phyloP scores from a whole-genome alignment of 2,113 vertebrate species.

The Alces alces region DNA sequence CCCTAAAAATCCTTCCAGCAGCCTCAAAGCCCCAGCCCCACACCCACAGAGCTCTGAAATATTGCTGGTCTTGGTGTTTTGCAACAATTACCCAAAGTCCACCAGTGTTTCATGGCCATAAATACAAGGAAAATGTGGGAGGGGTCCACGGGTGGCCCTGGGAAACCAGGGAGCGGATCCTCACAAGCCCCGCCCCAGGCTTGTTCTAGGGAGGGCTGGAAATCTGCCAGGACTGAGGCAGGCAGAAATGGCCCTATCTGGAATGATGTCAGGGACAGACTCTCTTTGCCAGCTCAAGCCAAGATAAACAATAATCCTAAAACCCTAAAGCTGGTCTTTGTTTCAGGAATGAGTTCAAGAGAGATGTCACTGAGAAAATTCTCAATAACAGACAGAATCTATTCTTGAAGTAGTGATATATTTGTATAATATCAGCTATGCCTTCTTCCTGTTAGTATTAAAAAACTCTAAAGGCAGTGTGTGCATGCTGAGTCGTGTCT shows the following conservation, averaged over 20 bases:
- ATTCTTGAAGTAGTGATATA: background rate
- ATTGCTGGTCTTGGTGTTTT: background rate
- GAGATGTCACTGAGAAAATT: background rate
- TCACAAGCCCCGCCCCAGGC: background rate
- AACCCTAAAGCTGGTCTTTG: background rate
- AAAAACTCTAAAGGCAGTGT: background rate
- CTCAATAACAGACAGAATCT: background rate
- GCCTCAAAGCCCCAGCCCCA: background rate
- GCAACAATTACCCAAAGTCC: background rate
- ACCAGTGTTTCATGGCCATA: background rate
- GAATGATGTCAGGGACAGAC: background rate
- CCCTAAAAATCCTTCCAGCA: background rate
- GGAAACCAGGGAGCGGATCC: background rate
- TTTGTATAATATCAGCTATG: background rate
- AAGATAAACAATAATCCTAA: constrained; percentile 4
- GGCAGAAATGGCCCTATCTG: background rate
- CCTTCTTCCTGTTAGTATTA: background rate
- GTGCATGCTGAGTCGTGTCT: background rate
- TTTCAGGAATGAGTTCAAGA: background rate
- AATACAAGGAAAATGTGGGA: background rate
- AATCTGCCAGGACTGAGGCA: background rate
- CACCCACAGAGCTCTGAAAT: background rate
- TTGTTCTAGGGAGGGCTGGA: background rate
- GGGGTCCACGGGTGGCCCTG: background rate
- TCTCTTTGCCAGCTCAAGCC: constrained; percentile 1